phyloP scores from a whole-genome alignment of 2,888 invertebrate species.

The Aphrophora alni region DNA sequence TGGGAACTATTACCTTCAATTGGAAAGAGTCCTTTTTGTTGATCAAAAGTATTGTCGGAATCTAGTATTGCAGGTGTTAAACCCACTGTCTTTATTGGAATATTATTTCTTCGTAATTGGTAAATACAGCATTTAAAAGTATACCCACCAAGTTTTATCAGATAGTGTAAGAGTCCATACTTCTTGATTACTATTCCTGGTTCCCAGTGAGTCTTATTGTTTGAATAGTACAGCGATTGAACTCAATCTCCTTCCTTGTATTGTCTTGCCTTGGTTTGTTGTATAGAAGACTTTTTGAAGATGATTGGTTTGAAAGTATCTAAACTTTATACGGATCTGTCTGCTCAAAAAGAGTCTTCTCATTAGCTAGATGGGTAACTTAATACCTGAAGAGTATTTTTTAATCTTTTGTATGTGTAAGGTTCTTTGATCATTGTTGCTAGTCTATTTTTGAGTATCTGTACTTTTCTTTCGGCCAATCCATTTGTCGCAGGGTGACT shows the following conservation, averaged over 20 bases:
- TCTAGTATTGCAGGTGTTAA: background rate
- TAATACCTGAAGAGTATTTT: no score
- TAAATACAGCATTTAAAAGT: slow-evolving; percentile 29
- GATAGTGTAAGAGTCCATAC: slow-evolving; percentile 26
- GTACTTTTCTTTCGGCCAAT: no score
- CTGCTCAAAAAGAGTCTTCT: no score
- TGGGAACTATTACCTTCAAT: no score
- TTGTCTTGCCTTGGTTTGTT: slow-evolving; percentile 11
- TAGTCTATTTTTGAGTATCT: no score
- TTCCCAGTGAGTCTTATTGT: slow-evolving; percentile 25
- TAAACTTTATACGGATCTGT: slow-evolving; percentile 11
- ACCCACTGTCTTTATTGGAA: background rate
- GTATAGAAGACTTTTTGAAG: background rate
- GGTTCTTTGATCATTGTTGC: no score
- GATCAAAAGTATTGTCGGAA: no score
- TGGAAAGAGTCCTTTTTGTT: no score
- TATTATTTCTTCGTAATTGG: slow-evolving; percentile 7
- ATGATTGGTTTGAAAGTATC: background rate
- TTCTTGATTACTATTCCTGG: slow-evolving; percentile 24
- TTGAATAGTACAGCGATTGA: slow-evolving; percentile 28
- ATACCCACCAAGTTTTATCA: slow-evolving; percentile 27
- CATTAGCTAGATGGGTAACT: no score
- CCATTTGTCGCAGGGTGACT: no score
- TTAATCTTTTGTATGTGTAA: no score
- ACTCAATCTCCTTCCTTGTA: background rate